These are phyloP conservation scores for Megalurothrips usitatus DNA, from an alignment of 2,888 invertebrate genomes.

Conservation along the genomic window DNA sequence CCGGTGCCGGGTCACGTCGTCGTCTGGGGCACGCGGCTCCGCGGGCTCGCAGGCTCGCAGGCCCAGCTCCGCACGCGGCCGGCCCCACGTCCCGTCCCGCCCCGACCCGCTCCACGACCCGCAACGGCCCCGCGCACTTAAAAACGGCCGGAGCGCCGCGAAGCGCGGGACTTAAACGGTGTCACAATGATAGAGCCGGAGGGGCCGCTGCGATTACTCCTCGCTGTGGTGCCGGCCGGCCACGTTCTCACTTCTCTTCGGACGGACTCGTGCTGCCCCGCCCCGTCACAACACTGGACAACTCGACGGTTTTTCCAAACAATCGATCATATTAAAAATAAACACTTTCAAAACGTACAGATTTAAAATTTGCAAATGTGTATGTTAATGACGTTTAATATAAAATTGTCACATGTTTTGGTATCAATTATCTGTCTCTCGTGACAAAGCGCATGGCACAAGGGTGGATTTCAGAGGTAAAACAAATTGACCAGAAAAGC, in stretches of 20 bases:
- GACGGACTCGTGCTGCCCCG: background rate
- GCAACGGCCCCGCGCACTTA: constrained; percentile 11
- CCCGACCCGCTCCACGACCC: background rate
- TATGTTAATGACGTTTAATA: no score
- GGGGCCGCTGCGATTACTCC: background rate
- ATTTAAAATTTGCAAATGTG: no score
- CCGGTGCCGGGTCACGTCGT: background rate
- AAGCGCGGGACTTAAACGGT: constrained; percentile 8
- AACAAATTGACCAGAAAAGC: no score
- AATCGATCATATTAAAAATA: no score
- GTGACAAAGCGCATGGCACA: no score
- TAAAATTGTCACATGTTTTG: no score
- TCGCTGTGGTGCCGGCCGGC: background rate
- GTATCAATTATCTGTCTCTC: no score
- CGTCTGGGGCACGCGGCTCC: no score
- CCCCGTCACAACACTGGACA: no score
- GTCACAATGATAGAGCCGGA: constrained; percentile 10
- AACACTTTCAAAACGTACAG: no score
- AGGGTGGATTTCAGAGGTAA: no score
- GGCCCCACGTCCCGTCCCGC: background rate
- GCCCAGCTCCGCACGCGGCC: background rate
- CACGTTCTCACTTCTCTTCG: background rate
- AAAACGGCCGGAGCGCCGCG: background rate
- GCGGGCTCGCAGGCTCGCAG: background rate
- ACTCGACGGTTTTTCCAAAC: no score